Base-by-base conservation (phyloP, 2,888 invertebrate genomes). In the Asteroscopus sphinx region DNA sequence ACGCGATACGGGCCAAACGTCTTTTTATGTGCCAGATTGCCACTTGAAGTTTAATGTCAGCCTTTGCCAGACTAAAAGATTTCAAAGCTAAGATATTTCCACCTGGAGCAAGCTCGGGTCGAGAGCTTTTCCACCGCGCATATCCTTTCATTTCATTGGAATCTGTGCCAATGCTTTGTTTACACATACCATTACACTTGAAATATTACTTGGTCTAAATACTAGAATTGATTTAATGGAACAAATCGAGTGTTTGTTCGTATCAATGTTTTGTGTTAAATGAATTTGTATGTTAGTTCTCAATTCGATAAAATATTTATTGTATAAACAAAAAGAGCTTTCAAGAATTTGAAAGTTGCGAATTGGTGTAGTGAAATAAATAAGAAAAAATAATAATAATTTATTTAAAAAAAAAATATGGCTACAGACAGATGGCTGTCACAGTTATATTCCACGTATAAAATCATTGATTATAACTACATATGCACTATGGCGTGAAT, bases 131-230 rank as follows among this genome's bases (percentile, higher is more conserved):
- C 85, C 82, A 83, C 83, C 68, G 77, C 86, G 86, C 85, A 85
- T 89, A 90, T 90, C 88, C 89, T 89, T 91, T 91, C 89, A 92
- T 93, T 91, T 90, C 89, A 88, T 85, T 79, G 92, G 89, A 91
- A 89, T 91, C 87, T 86, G 83, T 80, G 80, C 75, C 76, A 62
- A 62, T 79, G 89, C 80, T 73, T 58, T 79, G 79, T 86, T 90
- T 68, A 70, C 56, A 65, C 64, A 28, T 13, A 58, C 71, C 52
- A 83, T 68, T 80, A n/a, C 45, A 71, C 80, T 82, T 70, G 76
- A 66, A 66, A 52, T 65, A 74, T 60, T 46, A 65, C 66, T 71
- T 40, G 65, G 41, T 41, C 48, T 53, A 64, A 57, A 73, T 73
- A 73, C 44, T 67, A 28, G 40, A 47, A 72, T 53, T 56, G 44